A percentile compares a stretch with the other conserved stretches of the same genome.
Conservation (phyloP, 2,888 invertebrate species). For the Amphimallon solstitiale region DNA sequence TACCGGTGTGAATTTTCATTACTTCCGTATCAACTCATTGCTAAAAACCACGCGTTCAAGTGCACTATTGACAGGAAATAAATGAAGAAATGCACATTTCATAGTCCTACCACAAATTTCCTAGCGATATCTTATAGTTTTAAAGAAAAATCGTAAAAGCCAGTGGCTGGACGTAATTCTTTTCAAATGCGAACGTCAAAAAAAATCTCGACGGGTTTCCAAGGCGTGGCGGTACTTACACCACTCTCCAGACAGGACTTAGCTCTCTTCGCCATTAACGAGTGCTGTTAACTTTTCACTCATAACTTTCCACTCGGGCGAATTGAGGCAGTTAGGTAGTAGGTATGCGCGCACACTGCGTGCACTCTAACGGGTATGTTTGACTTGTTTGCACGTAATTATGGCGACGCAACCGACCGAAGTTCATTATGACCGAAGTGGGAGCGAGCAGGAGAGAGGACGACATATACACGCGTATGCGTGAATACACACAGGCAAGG, state of each 20-base stretch:
- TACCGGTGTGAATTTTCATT: too few relatives aligned
- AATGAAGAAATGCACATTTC: too few relatives aligned
- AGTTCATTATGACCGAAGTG: constrained; percentile 52
- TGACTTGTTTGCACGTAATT: constrained; percentile 60
- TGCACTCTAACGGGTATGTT: constrained; percentile 46
- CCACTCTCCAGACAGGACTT: constrained; percentile 28
- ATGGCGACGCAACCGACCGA: constrained; percentile 57
- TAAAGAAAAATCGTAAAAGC: too few relatives aligned
- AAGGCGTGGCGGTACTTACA: constrained; percentile 8
- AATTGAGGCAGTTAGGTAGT: constrained; percentile 21
- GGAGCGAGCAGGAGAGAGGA: constrained; percentile 19
- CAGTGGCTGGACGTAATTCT: not conserved
- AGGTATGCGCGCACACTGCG: constrained; percentile 45
- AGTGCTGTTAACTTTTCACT: constrained; percentile 47
- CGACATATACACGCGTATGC: constrained; percentile 9
- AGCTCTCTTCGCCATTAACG: constrained; percentile 26
- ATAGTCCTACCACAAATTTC: too few relatives aligned
- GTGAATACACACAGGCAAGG: constrained; percentile 34
- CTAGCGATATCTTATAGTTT: too few relatives aligned
- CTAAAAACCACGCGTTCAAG: too few relatives aligned
- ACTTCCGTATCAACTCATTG: too few relatives aligned
- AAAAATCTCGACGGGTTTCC: not conserved
- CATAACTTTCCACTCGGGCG: constrained; percentile 49
- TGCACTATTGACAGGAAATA: too few relatives aligned
- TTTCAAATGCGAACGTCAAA: not conserved